A percentile compares a stretch with the other conserved stretches of the same genome.
phyloP scores from a whole-genome alignment of 2,888 invertebrate species.

The Megastigmus dorsalis region DNA sequence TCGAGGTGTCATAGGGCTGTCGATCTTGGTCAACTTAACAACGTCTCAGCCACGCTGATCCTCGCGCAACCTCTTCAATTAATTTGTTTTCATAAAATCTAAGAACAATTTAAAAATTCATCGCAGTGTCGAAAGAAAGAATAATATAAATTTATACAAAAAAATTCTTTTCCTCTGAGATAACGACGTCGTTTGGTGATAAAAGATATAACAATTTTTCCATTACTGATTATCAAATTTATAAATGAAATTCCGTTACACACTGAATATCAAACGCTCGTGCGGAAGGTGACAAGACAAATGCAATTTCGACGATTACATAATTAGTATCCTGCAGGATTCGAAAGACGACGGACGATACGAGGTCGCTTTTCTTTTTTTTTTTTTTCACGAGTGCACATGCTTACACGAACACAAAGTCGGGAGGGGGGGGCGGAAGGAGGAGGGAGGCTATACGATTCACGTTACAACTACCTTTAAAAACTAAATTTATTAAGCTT shows the following conservation, averaged over 20 bases:
- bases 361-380: neutral
- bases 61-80: neutral
- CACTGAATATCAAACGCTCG: slow-evolving; percentile 26
- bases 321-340: slow-evolving; percentile 36
- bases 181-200: slow-evolving; percentile 34
- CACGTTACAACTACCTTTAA: slow-evolving; percentile 38
- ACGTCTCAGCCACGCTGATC: neutral
- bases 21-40: neutral
- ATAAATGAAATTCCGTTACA: slow-evolving; percentile 25
- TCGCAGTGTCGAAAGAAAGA: slow-evolving; percentile 24
- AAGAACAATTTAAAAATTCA: slow-evolving; percentile 35
- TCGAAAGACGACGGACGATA: slow-evolving; percentile 37
- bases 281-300: slow-evolving; percentile 40
- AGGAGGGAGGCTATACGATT: slow-evolving; percentile 4
- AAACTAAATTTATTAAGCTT: slow-evolving; percentile 35
- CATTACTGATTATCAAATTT: neutral
- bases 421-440: neutral
- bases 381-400: slow-evolving; percentile 21
- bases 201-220: slow-evolving; percentile 37
- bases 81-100: slow-evolving; percentile 1
- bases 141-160: slow-evolving; percentile 20
- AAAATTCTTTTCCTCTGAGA: slow-evolving; percentile 22
- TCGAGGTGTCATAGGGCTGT: slow-evolving; percentile 7
- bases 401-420: slow-evolving; percentile 42
- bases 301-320: slow-evolving; percentile 40